Evolutionary conservation across 2,113 vertebrate species (phyloP).

Genomic region (Callocephalon fimbriatum): DNA sequence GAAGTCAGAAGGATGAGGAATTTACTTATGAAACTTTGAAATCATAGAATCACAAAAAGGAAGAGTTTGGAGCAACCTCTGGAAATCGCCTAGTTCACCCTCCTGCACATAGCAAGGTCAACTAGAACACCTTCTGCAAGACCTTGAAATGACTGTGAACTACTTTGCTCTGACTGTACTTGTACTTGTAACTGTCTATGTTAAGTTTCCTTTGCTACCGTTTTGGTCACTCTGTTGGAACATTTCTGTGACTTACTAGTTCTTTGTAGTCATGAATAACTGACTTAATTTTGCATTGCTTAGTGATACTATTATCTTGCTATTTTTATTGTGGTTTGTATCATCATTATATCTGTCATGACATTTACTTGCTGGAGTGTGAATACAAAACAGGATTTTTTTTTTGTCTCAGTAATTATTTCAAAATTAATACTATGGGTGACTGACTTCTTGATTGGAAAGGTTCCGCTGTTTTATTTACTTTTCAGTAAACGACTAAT

Average conservation of each 20-base stretch:
- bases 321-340: neutral
- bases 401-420: neutral
- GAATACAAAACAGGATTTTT: neutral
- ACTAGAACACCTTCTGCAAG: neutral
- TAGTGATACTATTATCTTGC: neutral
- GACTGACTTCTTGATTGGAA: neutral
- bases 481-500: neutral
- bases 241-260: neutral
- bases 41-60: neutral
- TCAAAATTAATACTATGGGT: neutral
- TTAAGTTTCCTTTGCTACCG: neutral
- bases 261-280: neutral
- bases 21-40: neutral
- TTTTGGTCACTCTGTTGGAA: neutral
- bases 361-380: neutral
- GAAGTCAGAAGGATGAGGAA: neutral
- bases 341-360: neutral
- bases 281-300: neutral
- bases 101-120: neutral
- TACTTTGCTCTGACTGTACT: neutral
- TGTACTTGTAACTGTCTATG: neutral
- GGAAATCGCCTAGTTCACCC: neutral
- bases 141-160: neutral
- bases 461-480: neutral
- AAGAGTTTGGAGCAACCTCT: neutral